A percentile compares a stretch with the other conserved stretches of the same genome.
Conservation (phyloP, 2,113 vertebrate genomes). For the Parotia lawesii region DNA sequence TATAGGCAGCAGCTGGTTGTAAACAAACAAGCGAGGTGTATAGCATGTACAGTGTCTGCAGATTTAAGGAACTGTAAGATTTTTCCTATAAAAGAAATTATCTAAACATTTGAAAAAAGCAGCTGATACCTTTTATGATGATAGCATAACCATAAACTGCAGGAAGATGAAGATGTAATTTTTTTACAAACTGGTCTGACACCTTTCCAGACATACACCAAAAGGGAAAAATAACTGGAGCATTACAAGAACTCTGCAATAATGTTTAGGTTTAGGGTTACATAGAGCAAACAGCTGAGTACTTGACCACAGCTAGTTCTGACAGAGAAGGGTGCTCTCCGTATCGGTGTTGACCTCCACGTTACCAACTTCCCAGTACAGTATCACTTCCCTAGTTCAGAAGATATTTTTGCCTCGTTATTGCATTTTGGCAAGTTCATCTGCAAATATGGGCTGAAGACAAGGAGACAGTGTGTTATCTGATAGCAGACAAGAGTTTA, state of each 20-base stretch:
- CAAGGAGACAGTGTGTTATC: neutral
- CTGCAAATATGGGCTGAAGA: neutral
- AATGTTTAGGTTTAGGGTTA: neutral
- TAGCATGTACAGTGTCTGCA: neutral
- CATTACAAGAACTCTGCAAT: neutral
- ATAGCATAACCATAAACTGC: neutral
- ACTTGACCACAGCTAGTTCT: neutral
- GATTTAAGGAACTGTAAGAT: neutral
- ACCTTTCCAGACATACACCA: neutral
- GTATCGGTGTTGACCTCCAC: accelerated
- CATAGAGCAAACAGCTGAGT: neutral
- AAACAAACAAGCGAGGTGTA: neutral
- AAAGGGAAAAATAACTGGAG: neutral
- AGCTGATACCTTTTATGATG: neutral
- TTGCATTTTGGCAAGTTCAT: neutral
- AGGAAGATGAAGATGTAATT: neutral
- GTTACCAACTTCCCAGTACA: neutral
- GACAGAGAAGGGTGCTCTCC: neutral
- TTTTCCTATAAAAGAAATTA: neutral
- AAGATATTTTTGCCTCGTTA: neutral
- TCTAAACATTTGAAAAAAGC: neutral
- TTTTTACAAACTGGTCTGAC: neutral
- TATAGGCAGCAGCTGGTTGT: neutral
- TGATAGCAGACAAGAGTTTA: neutral
- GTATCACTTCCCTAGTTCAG: neutral